phyloP scores from a whole-genome alignment of 2,888 invertebrate species.

The Uropetala carovei region DNA sequence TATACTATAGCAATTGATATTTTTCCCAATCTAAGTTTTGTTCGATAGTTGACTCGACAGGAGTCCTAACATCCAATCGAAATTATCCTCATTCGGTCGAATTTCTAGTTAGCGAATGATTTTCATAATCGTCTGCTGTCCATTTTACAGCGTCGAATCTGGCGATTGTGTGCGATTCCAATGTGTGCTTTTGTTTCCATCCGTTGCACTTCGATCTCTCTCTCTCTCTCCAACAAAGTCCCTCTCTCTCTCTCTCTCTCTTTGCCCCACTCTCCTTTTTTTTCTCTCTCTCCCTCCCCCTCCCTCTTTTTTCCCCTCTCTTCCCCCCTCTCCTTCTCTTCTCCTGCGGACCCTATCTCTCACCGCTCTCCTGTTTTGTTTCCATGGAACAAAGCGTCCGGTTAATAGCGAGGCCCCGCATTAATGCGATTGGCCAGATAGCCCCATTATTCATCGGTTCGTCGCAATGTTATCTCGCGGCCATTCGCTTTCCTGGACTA shows the following conservation, averaged over 20 bases:
- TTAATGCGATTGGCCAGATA: slow-evolving; percentile 64
- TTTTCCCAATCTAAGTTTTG: too few species aligned
- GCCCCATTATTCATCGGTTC: slow-evolving; percentile 61
- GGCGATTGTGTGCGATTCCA: too few species aligned
- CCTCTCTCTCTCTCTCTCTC: neutral
- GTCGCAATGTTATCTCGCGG: slow-evolving; percentile 52
- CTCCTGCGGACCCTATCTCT: neutral
- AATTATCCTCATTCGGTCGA: too few species aligned
- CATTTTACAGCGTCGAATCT: too few species aligned
- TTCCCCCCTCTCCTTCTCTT: neutral
- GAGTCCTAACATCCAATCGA: too few species aligned
- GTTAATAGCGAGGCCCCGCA: slow-evolving; percentile 59
- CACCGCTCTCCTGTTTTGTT: slow-evolving; percentile 35
- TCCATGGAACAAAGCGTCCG: slow-evolving; percentile 54
- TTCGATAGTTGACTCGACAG: too few species aligned
- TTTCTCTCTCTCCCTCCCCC: neutral
- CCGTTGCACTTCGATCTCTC: too few species aligned
- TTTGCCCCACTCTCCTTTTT: neutral
- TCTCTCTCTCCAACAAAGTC: too few species aligned
- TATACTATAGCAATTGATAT: too few species aligned
- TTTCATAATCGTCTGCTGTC: too few species aligned
- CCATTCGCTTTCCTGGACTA: slow-evolving; percentile 52
- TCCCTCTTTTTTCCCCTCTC: neutral
- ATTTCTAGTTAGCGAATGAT: too few species aligned
- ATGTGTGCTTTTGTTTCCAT: too few species aligned